Evolutionary conservation across 2,888 invertebrate species (phyloP).

Genomic region (Sinotaia quadrata): DNA sequence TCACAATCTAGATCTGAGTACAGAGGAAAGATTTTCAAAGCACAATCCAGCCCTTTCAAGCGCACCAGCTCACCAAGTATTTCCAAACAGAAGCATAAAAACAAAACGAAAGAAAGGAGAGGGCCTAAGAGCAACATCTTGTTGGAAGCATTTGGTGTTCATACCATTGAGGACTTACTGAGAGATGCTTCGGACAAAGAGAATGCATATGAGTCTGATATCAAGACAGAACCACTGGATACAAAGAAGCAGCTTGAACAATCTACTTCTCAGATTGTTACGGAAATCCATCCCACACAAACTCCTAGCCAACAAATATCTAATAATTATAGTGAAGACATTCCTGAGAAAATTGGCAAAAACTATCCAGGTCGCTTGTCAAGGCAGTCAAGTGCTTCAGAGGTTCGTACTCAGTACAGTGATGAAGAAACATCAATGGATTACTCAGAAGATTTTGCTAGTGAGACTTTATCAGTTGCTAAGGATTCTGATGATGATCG

Average conservation of each 20-base stretch:
- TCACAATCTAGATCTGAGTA: conserved; percentile 11
- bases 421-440: conserved; percentile 44
- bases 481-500: conserved; percentile 1
- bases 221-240: conserved; percentile 47
- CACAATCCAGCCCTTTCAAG: conserved; percentile 11
- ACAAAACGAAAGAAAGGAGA: conserved; percentile 11
- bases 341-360: conserved; percentile 51
- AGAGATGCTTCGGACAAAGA: conserved; percentile 43
- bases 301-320: conserved; percentile 24
- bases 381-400: conserved; percentile 44
- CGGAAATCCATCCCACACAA: conserved; percentile 42
- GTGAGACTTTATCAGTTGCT: conserved; percentile 39
- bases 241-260: conserved; percentile 35
- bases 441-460: conserved; percentile 41
- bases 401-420: conserved; percentile 48
- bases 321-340: conserved; percentile 60
- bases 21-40: not conserved
- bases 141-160: conserved; percentile 61
- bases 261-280: conserved; percentile 45
- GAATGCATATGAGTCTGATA: conserved; percentile 55
- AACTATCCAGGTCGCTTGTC: conserved; percentile 28
- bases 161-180: conserved; percentile 65
- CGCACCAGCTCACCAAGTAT: conserved; percentile 6
- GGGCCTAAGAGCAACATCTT: conserved; percentile 30
- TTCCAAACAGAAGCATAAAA: conserved; percentile 19